Base-by-base conservation (phyloP, 2,888 invertebrate species). In the Luperina nickerlii region DNA sequence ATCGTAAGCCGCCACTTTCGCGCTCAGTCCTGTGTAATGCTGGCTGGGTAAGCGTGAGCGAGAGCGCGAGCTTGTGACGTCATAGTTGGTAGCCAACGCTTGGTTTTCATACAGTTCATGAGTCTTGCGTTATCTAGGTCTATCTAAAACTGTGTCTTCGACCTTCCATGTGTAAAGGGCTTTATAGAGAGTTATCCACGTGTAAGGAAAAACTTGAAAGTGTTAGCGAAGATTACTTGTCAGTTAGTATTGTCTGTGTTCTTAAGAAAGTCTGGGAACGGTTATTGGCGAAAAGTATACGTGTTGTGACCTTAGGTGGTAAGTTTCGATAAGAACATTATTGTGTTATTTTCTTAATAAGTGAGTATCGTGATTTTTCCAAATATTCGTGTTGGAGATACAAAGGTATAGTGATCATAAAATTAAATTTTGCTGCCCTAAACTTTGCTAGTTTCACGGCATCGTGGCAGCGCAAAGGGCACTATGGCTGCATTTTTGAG, bases 181-280 rank as follows among this genome's bases (percentile, higher is more conserved):
- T 65, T 71, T 18, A 60, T 4, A 48, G 6, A 0, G 9, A 45
- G 38, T 51, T 51, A 51, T 45, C 32, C 62, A 80, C 62, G 81
- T 66, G 57, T 72, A 48, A 38, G 24, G 54, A 48, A 66, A 45
- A 63, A n/a, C 13, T 45, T 54, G n/a, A 20, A 60, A 32, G n/a
- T 63, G 27, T 63, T 71, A 32, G 24, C 0, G 15, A 81, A 42
- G 27, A 72, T 65, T 65, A 18, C 24, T 66, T 57, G 27, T 72
- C 63, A 45, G 45, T 80, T 32, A 32, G 32, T 80, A 45, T 54
- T 57, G 51, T 69, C 15, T 18, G 45, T 57, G 11, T 24, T 42
- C 18, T 24, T 79, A 67, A 32, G 24, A 4, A 68, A 80, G 45
- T n/a, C 7, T 42, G 11, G 24, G 0, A 27, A 48, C 15, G 8